Base-by-base conservation (phyloP, 1,140 invertebrate species). In the Zaprionus taronus region DNA sequence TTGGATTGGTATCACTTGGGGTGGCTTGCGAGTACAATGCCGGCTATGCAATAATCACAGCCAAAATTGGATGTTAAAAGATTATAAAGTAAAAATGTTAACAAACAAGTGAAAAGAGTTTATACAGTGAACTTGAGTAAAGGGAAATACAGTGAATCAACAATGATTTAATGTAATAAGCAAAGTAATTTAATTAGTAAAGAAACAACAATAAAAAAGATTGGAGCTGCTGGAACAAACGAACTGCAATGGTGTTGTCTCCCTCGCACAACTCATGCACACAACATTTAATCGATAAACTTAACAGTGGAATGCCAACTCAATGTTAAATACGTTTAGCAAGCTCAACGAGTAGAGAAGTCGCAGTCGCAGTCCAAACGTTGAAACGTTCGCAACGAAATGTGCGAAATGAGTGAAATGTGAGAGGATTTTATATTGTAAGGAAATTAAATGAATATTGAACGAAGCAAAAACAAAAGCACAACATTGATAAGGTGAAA, bases 251-350 rank as follows among this genome's bases (percentile, higher is more conserved):
- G 55, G 55, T 36, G 60, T 49, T 15, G 5, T 82, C 72, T 64
- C 69, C 24, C 70, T 86, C 61, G 47, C 77, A 72, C 77, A 55
- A 61, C 44, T 60, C 67, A 49, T 38, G 60, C 41, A 14, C 58
- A 63, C 58, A 60, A 49, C 57, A 57, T 53, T 51, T 36, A 86
- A 86, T 86, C 83, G 83, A 86, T 86, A 87, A 80, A 71, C 73
- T 53, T 80, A 83, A 80, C 83, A 86, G 80, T 28, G 66, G 41
- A 9, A 77, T 85, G 83, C 70, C 83, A 71, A 85, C 83, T 71
- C 51, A 65, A 65, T 51, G 60, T 36, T 57, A 9, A 24, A 56
- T 66, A 65, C 38, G 63, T 53, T 4, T 2, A 22, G 47, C 12
- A 9, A 47, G 47, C 55, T 51, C 17, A 26, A 64, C 81, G 77